Evolutionary conservation across 2,888 invertebrate species (phyloP).

Genomic region (Temnothorax ravouxi): DNA sequence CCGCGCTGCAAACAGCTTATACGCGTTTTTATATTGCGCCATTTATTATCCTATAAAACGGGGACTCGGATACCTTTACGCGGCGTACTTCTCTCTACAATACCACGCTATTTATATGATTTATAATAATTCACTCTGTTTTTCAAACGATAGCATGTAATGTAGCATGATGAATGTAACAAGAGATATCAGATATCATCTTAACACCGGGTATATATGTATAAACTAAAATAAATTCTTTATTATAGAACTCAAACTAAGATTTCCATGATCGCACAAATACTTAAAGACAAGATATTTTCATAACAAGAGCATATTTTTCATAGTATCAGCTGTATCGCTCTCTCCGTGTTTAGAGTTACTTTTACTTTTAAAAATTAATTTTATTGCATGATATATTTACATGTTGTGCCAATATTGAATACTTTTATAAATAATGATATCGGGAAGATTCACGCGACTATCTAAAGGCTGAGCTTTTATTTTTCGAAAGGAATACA

Average conservation of each 20-base stretch:
- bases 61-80: conserved; percentile 17
- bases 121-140: conserved; percentile 29
- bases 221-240: conserved; percentile 10
- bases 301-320: not conserved
- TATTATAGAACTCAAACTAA: not conserved
- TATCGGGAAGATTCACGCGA: conserved; percentile 4
- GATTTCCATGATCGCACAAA: not conserved
- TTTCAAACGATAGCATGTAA: conserved; percentile 1
- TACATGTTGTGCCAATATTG: not conserved
- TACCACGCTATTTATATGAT: conserved; percentile 33
- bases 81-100: not conserved
- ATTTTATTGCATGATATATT: conserved; percentile 11
- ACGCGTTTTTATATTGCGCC: conserved; percentile 42
- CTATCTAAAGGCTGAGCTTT: conserved; percentile 12
- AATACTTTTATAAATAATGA: conserved; percentile 12
- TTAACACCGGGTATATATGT: not conserved
- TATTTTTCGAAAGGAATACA: conserved; percentile 25
- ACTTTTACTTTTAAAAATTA: conserved; percentile 18
- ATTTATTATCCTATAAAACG: conserved; percentile 38
- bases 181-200: not conserved
- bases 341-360: too few relatives aligned
- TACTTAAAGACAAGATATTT: not conserved
- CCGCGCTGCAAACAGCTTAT: conserved; percentile 46
- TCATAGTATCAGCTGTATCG: conserved; percentile 1
- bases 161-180: conserved; percentile 8